phyloP scores from a whole-genome alignment of 1,140 invertebrate species.

The Venturia canescens region DNA sequence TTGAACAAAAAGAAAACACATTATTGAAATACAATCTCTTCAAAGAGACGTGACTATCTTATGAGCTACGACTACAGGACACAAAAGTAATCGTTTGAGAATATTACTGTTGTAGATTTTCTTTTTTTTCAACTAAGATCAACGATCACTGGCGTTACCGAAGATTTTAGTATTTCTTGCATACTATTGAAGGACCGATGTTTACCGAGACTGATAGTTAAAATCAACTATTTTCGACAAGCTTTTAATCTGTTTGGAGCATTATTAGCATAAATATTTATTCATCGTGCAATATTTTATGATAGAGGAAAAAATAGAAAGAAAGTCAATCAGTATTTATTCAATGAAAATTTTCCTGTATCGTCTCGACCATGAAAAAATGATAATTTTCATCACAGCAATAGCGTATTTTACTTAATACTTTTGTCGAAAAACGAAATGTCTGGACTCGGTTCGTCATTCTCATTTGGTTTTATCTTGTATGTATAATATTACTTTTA shows the following conservation, averaged over 20 bases:
- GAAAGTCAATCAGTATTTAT: no score
- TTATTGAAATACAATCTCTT: constrained; percentile 7
- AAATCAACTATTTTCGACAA: no score
- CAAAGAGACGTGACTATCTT: constrained; percentile 24
- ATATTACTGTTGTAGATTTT: constrained; percentile 34
- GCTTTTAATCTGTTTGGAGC: no score
- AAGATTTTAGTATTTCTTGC: not conserved
- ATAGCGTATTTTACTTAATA: not conserved
- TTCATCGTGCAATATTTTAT: no score
- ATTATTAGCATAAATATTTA: no score
- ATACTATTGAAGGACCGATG: not conserved
- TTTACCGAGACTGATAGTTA: not conserved
- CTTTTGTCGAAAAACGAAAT: constrained; percentile 20
- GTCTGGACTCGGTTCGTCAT: not conserved
- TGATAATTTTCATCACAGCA: no score
- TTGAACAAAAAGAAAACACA: constrained; percentile 39
- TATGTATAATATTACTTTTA: constrained; percentile 25
- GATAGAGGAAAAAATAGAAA: no score
- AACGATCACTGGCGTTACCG: constrained; percentile 4
- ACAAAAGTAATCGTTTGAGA: constrained; percentile 20
- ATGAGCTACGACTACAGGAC: constrained; percentile 2
- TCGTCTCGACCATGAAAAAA: no score
- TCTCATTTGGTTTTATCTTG: constrained; percentile 24
- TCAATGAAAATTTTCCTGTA: no score
- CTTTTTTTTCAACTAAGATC: constrained; percentile 17